Conservation (phyloP, 1,140 invertebrate genomes). For the Drosophila biarmipes region DNA sequence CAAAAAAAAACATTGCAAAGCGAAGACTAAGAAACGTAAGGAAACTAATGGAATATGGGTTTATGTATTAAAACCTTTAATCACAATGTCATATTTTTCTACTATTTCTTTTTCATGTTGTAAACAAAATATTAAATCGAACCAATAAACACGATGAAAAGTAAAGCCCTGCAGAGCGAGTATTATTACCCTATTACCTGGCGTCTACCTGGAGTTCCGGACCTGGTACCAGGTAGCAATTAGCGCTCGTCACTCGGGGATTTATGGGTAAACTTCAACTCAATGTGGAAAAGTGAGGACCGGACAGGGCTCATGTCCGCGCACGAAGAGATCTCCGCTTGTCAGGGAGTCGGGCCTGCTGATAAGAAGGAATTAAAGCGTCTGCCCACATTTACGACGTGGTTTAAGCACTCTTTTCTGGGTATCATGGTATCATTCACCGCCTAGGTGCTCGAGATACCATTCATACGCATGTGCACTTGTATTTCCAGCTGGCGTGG, state of each 20-base stretch:
- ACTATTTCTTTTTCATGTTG: conserved; percentile 81
- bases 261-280: conserved; percentile 20
- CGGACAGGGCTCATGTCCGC: conserved; percentile 9
- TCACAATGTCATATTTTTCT: conserved; percentile 77
- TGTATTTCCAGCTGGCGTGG: conserved; percentile 25
- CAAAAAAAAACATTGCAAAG: conserved; percentile 50
- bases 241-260: conserved; percentile 16
- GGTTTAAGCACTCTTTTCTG: conserved; percentile 20
- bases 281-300: conserved; percentile 5
- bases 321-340: conserved; percentile 20
- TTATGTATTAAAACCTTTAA: conserved; percentile 59
- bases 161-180: conserved; percentile 7
- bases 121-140: conserved; percentile 55
- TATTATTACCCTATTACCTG: conserved; percentile 39
- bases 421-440: conserved; percentile 34
- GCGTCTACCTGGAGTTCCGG: conserved; percentile 27
- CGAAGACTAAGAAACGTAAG: conserved; percentile 57
- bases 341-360: not conserved
- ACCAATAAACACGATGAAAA: conserved; percentile 47
- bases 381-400: conserved; percentile 26
- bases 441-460: conserved; percentile 5
- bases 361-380: conserved; percentile 28
- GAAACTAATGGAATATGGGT: conserved; percentile 60
- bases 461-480: conserved; percentile 14
- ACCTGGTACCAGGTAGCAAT: conserved; percentile 51